Conservation (phyloP, 2,113 vertebrate genomes). For the Rhynchomys soricoides region DNA sequence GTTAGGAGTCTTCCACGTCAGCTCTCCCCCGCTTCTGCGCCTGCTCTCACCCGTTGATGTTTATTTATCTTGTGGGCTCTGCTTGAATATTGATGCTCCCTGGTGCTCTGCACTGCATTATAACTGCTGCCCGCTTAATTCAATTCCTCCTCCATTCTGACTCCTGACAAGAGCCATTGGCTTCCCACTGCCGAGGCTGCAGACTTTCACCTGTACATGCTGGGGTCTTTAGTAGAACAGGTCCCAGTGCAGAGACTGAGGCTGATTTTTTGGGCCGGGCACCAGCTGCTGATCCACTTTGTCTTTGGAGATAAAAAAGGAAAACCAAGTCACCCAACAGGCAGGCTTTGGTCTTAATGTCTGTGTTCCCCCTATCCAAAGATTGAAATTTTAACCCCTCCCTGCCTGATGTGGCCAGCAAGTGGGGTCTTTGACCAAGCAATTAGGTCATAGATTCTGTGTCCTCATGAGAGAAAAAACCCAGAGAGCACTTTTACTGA, state of each 20-base stretch:
- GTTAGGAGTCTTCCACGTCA: not conserved
- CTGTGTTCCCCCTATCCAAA: accelerated
- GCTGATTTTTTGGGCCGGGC: not conserved
- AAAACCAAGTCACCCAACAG: conserved; percentile 46
- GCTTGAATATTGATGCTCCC: not conserved
- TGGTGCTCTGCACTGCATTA: not conserved
- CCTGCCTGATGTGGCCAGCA: not conserved
- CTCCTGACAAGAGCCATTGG: conserved; percentile 40
- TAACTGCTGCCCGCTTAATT: conserved; percentile 24
- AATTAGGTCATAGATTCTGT: accelerated
- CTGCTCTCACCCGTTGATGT: not conserved
- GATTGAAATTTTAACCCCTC: no score
- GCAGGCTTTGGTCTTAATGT: accelerated
- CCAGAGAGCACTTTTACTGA: accelerated
- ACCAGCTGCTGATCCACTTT: conserved; percentile 54
- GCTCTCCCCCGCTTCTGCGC: not conserved
- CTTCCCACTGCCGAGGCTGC: conserved; percentile 33
- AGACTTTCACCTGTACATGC: not conserved
- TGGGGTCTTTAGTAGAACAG: conserved; percentile 19
- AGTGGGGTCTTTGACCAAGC: not conserved
- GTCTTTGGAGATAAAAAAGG: conserved; percentile 61
- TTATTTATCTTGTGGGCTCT: not conserved
- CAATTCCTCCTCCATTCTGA: conserved; percentile 27
- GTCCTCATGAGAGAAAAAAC: accelerated
- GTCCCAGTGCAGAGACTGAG: not conserved